Evolutionary conservation across 2,113 vertebrate species (phyloP).

Genomic region (Origma solitaria): DNA sequence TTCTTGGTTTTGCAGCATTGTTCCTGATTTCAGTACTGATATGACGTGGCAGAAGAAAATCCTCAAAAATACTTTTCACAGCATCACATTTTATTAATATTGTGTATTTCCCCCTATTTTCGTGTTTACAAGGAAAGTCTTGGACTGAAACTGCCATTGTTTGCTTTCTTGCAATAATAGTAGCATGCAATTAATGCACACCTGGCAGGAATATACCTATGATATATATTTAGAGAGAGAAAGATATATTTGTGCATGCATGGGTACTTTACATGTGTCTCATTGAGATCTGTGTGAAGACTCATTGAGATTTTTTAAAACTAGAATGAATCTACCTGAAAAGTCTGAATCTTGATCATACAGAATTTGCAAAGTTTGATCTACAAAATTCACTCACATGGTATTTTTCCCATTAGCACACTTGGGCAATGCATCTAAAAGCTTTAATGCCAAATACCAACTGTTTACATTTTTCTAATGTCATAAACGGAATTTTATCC

Average conservation of each 20-base stretch:
- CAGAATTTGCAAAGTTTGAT: not conserved
- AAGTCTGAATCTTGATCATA: not conserved
- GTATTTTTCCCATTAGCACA: not conserved
- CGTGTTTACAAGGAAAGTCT: not conserved
- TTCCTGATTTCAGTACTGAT: constrained; percentile 15
- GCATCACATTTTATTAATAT: not conserved
- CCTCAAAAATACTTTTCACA: not conserved
- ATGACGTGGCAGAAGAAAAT: not conserved
- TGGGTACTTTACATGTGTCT: not conserved
- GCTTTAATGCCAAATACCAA: not conserved
- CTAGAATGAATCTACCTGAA: not conserved
- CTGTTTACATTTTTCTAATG: constrained; percentile 18
- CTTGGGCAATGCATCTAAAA: not conserved
- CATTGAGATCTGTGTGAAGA: not conserved
- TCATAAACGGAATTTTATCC: not conserved
- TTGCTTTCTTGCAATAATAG: not conserved
- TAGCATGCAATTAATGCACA: not conserved
- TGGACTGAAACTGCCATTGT: not conserved
- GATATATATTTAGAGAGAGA: not conserved
- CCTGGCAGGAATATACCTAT: not conserved
- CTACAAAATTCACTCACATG: not conserved
- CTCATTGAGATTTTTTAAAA: not conserved
- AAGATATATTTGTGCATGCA: not conserved
- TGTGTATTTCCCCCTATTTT: not conserved
- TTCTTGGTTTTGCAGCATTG: not conserved